phyloP scores from a whole-genome alignment of 2,888 invertebrate genomes.

The Tethea ocularis region DNA sequence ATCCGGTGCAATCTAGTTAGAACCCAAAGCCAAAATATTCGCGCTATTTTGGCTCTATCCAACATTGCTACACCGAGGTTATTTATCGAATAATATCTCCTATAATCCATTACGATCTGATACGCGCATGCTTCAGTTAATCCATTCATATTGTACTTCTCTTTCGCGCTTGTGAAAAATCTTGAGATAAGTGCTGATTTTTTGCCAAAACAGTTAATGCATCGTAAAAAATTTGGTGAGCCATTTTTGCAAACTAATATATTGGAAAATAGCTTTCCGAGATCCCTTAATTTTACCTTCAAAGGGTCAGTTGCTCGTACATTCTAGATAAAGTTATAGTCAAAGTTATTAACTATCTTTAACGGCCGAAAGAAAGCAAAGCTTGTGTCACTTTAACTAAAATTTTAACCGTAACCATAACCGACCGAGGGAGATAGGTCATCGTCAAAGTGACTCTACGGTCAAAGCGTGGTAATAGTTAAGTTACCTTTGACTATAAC shows the following conservation, averaged over 20 bases:
- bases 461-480: too few relatives aligned
- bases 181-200: background rate
- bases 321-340: too few relatives aligned
- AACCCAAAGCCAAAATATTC: too few relatives aligned
- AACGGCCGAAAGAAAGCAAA: too few relatives aligned
- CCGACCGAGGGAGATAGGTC: too few relatives aligned
- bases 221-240: background rate
- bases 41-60: slow-evolving; percentile 46
- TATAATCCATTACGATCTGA: background rate
- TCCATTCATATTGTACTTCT: background rate
- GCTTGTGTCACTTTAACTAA: too few relatives aligned
- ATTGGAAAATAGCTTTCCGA: background rate
- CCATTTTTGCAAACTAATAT: background rate
- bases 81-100: background rate
- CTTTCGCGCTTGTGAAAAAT: background rate
- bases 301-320: too few relatives aligned
- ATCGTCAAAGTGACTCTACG: too few relatives aligned
- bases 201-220: background rate
- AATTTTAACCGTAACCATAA: too few relatives aligned
- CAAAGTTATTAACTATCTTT: too few relatives aligned
- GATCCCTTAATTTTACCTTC: too few relatives aligned
- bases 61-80: background rate
- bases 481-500: too few relatives aligned
- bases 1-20: slow-evolving; percentile 33
- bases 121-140: background rate